Conservation (phyloP, 2,113 vertebrate genomes). For the Danionella cerebrum region DNA sequence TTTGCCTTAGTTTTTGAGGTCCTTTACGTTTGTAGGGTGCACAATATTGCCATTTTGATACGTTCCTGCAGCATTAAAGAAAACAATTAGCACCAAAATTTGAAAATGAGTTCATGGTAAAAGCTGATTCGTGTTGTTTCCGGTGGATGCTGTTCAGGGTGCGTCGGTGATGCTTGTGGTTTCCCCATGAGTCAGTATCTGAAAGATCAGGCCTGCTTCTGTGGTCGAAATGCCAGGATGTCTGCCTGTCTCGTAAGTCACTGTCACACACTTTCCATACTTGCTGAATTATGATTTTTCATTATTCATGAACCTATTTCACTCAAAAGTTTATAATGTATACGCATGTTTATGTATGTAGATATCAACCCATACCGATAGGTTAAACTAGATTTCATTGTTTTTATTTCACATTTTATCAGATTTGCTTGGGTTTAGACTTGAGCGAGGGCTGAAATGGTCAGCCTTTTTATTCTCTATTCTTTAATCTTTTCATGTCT, state of each 20-base stretch:
- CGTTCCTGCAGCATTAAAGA: too few species aligned
- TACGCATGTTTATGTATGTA: conserved; percentile 17
- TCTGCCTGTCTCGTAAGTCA: conserved; percentile 89
- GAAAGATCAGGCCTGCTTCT: conserved; percentile 72
- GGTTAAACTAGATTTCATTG: not conserved
- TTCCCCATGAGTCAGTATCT: conserved; percentile 91
- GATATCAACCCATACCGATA: too few species aligned
- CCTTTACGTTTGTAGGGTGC: too few species aligned
- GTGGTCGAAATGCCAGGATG: conserved; percentile 93
- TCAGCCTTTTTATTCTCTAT: not conserved
- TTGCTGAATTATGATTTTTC: not conserved
- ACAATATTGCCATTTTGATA: too few species aligned
- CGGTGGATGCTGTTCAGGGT: conserved; percentile 59
- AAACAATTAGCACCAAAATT: too few species aligned
- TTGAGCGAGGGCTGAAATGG: not conserved
- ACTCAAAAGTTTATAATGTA: too few species aligned
- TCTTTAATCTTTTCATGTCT: not conserved
- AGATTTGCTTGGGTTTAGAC: not conserved
- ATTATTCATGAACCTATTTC: not conserved
- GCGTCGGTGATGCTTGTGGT: conserved; percentile 59
- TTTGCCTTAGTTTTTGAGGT: too few species aligned
- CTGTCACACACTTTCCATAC: not conserved
- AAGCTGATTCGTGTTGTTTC: conserved; percentile 30
- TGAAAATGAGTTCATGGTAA: too few species aligned
- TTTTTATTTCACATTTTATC: not conserved